Evolutionary conservation across 2,888 invertebrate genomes (phyloP), one percentile per base, ranked within the genome.

Genomic region (Strigamia maritima): DNA sequence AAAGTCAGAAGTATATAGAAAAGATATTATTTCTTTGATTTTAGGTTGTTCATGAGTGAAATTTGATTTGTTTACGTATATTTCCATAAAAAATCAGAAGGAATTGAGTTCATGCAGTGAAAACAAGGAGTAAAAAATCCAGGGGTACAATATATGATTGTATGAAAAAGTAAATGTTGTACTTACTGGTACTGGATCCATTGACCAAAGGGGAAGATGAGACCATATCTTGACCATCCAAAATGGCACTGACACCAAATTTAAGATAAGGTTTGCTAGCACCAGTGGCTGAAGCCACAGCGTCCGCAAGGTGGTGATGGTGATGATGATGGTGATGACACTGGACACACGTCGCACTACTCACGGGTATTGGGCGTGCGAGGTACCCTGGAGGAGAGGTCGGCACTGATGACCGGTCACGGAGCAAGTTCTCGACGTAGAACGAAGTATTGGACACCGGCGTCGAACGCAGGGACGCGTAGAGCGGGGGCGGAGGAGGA

Each of bases 191-290:
- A 75, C 75, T 79, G 38, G 80, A 65, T 19, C 70, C 78, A 44
- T 79, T 77, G 28, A 49, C 75, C 28, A 49, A 65, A 14, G 44
- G 81, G 81, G 79, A 84, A 83, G 82, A 82, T 81, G 81, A 89
- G 86, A 82, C 91, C 90, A 81, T 88, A 94, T 60, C 60, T 60
- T 60, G 60, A 19, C 60, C 60, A 14, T 60, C 60, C 83, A 95
- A 88, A 83, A 95, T 95, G 75, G 95, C 95, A 89, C 93, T 94
- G 81, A 95, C 95, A 90, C 95, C 95, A 87, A 95, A 95, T 87
- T 95, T 95, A 83, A 95, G 89, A 84, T 93, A 90, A 24, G 94
- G 94, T 84, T 94, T 94, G 74, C 2, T 28, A 38, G 4, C 54
- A 22, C 40, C 31, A 70, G 16, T 38, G 22, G 31, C 79, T 7